A percentile compares a stretch with the other conserved stretches of the same genome.
These are phyloP conservation scores for Drosophila eohydei DNA, from an alignment of 2,888 invertebrate genomes.

Conservation along the genomic window DNA sequence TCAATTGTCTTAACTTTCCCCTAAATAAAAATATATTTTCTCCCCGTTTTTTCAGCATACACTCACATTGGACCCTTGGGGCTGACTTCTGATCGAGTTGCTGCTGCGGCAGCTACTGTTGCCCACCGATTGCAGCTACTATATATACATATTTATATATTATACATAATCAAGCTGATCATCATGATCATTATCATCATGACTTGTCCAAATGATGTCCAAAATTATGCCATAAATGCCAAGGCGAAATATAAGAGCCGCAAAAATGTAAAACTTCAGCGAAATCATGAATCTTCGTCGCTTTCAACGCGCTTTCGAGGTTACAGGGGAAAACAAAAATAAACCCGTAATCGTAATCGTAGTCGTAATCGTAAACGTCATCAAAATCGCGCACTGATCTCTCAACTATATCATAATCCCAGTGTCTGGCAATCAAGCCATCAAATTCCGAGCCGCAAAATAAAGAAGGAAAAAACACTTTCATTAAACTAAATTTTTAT, in stretches of 20 bases:
- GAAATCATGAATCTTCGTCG: constrained; percentile 18
- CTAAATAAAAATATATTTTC: constrained; percentile 4
- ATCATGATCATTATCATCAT: constrained; percentile 32
- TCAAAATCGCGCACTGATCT: constrained; percentile 43
- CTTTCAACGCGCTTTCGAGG: constrained; percentile 61
- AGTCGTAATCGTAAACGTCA: constrained; percentile 41
- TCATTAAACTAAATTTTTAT: constrained; percentile 79
- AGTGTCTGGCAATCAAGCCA: constrained; percentile 70
- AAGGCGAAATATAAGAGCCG: constrained; percentile 60
- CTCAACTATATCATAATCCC: constrained; percentile 69
- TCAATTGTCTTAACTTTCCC: constrained; percentile 21
- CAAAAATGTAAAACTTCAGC: constrained; percentile 13
- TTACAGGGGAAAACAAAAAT: constrained; percentile 8
- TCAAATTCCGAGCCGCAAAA: constrained; percentile 45
- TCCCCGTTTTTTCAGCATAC: neutral
- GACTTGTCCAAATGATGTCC: constrained; percentile 41
- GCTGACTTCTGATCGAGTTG: constrained; percentile 13
- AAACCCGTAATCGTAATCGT: constrained; percentile 36
- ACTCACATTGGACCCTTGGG: constrained; percentile 14
- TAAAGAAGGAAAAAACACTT: constrained; percentile 65
- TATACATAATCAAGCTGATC: constrained; percentile 27
- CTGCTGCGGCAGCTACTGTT: constrained; percentile 37
- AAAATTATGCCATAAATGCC: constrained; percentile 78
- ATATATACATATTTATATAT: constrained; percentile 1
- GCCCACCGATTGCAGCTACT: constrained; percentile 15